Evolutionary conservation across 2,113 vertebrate genomes (phyloP).

Genomic region (Ceuthmochares aereus): DNA sequence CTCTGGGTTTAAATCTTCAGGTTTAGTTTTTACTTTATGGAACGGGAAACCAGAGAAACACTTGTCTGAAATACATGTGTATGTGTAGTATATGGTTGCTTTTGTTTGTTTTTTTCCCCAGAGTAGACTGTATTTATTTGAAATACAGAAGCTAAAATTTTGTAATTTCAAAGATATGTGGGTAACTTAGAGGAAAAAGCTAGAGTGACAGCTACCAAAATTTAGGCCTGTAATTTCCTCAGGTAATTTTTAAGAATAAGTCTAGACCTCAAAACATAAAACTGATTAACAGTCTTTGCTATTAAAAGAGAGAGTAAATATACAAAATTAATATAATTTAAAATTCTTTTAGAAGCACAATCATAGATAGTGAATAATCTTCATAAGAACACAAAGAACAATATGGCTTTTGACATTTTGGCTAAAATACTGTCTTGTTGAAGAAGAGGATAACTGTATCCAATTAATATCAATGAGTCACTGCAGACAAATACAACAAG

Average conservation of each 20-base stretch:
- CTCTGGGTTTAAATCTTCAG: not conserved
- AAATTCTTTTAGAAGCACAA: not conserved
- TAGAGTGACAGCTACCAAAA: not conserved
- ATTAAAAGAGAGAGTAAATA: not conserved
- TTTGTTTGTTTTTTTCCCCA: not conserved
- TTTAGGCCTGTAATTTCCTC: not conserved
- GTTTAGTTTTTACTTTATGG: not conserved
- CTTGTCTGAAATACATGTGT: not conserved
- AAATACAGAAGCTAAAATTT: not conserved
- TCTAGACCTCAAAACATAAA: not conserved
- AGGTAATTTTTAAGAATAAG: not conserved
- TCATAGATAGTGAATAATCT: not conserved
- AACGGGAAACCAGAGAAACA: not conserved
- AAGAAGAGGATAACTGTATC: not conserved
- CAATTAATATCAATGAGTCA: not conserved
- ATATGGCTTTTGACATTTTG: not conserved
- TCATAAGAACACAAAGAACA: not conserved
- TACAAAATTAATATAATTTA: not conserved
- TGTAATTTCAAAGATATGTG: not conserved
- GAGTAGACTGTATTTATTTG: not conserved
- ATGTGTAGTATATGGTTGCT: rapidly evolving
- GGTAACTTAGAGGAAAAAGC: not conserved
- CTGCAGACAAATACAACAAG: not conserved
- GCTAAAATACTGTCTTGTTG: not conserved
- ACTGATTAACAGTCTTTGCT: not conserved